Evolutionary conservation across 2,888 invertebrate species (phyloP), one percentile per base, ranked within the genome.

Genomic region (Xiphydria camelus): DNA sequence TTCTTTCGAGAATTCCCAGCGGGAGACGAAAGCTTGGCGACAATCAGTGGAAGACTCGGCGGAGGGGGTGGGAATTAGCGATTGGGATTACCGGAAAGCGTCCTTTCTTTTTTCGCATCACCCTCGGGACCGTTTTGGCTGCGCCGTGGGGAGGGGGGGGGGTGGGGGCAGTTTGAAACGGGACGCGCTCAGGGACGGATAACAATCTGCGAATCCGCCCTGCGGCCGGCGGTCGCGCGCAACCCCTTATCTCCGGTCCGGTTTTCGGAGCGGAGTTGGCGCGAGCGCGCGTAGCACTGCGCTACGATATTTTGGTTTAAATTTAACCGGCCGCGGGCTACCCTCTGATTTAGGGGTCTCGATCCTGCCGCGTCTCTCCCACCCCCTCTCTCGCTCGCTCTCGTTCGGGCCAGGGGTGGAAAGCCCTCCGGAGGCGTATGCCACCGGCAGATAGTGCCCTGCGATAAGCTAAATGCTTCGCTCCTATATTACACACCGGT

Each of bases 381-480:
- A 17, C 31, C 6, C 19, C 37, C 19, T 12, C 14, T 7, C 14
- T n/a, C 9, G n/a, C 37, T 2, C 6, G 7, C 12, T 12, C 6
- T 29, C 5, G 12, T 4, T 29, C 39, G 47, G 55, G 37, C 51
- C 52, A 56, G 57, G 65, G 62, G 57, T 54, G 58, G 38, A 61
- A 57, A 55, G 54, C 64, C 47, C 51, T 56, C 59, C 53, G 55
- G 57, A 59, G 62, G 60, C 66, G 66, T 66, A 68, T 66, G 70
- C 62, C 63, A 59, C 61, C 61, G 65, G 53, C 62, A 67, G 70
- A 71, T 73, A 63, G 66, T 59, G 57, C 48, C 47, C 48, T 45
- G 53, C 47, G 73, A 73, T 73, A 73, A 73, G 70, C 68, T 72
- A 72, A 73, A 73, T 62, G 71, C 62, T 62, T 59, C 54, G 54